Evolutionary conservation across 1,140 invertebrate species (phyloP).

Genomic region (Anastrepha ludens): DNA sequence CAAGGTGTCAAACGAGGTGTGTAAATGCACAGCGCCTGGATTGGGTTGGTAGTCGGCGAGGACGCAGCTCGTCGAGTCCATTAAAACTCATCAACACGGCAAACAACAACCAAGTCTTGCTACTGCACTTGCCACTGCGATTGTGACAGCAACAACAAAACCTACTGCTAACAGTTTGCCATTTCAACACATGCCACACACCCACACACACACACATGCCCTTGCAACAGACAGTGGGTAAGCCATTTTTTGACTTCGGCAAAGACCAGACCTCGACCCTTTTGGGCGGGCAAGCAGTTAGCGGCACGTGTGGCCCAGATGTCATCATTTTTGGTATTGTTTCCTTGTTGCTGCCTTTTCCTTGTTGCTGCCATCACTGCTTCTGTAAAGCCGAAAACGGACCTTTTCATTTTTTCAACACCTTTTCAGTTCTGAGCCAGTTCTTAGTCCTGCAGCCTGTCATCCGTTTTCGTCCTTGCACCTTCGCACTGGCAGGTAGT

Average conservation of each 20-base stretch:
- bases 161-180: constrained; percentile 13
- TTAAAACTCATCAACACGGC: constrained; percentile 51
- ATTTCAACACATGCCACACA: constrained; percentile 5
- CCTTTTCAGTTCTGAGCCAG: background rate
- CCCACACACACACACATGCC: background rate
- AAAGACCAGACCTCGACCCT: background rate
- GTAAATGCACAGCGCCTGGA: no score
- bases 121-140: background rate
- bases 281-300: background rate
- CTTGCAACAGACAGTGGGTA: background rate
- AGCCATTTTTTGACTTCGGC: background rate
- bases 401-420: constrained; percentile 40
- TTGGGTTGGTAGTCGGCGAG: no score
- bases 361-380: background rate
- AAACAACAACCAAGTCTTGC: background rate
- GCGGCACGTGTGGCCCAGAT: background rate
- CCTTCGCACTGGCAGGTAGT: background rate
- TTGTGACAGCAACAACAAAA: background rate
- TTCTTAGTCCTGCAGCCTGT: background rate
- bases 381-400: constrained; percentile 7
- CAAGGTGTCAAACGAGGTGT: background rate
- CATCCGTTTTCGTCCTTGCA: constrained; percentile 15
- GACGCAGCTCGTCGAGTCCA: constrained; percentile 33
- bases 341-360: background rate
- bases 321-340: background rate